Percentiles rank a stretch among this genome's conserved stretches.
Conservation (phyloP, 2,888 invertebrate species). For the Andricus quercusramuli region DNA sequence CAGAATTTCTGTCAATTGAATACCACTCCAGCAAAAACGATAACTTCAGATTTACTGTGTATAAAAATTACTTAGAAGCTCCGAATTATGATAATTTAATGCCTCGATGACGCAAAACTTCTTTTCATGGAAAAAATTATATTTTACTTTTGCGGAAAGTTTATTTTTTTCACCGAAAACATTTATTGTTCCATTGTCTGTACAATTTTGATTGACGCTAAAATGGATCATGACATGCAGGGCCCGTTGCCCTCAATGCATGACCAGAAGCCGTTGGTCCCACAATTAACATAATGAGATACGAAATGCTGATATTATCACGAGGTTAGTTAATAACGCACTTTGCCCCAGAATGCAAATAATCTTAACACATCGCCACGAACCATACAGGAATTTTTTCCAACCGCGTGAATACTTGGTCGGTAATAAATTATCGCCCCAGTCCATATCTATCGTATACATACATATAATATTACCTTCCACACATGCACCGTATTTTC, state of each 20-base stretch:
- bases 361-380: slow-evolving; percentile 47
- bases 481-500: neutral
- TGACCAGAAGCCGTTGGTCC: slow-evolving; percentile 53
- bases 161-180: neutral
- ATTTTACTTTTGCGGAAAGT: no score
- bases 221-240: neutral
- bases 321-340: slow-evolving; percentile 72
- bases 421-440: neutral
- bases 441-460: slow-evolving; percentile 5
- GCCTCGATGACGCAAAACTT: no score
- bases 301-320: slow-evolving; percentile 70
- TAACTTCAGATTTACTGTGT: no score
- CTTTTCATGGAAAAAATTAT: no score
- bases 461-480: neutral
- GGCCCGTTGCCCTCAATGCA: slow-evolving; percentile 8
- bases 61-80: no score
- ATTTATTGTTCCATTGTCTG: neutral
- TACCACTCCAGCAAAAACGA: no score
- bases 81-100: no score
- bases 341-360: slow-evolving; percentile 68
- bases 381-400: neutral
- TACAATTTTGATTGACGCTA: neutral
- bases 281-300: slow-evolving; percentile 72
- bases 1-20: no score
- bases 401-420: slow-evolving; percentile 21